Evolutionary conservation across 2,888 invertebrate genomes (phyloP), one percentile per base, ranked within the genome.

Genomic region (Morinoia aosen): DNA sequence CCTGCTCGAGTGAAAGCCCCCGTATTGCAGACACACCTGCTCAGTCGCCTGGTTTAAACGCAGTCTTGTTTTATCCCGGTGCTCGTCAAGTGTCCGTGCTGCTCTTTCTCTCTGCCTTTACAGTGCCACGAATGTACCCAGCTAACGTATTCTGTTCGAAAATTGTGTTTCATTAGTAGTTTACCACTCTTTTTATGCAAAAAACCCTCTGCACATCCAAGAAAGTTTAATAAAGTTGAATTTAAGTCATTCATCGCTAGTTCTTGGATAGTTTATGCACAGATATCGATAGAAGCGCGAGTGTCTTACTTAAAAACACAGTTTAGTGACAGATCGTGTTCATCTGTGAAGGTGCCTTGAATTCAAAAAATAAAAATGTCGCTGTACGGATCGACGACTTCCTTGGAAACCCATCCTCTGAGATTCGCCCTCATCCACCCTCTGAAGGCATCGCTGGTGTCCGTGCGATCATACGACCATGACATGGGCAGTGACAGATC

Each of bases 371-470:
- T 0, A 90, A 93, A 7, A 5, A 93, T 93, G 93, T 93, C 93
- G 57, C 10, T 64, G 61, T 95, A 58, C 40, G 64, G 58, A 33
- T 95, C 95, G 40, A 95, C 58, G 16, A 61, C 40, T 39, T 95
- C 95, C n/a, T 58, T 95, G 48, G 95, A 95, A 58, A n/a, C 64
- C n/a, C 58, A 93, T 57, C 40, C 93, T 16, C 48, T 96, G 61
- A n/a, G 61, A 19, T 91, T 64, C 16, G 96, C 64, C 48, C 64
- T 96, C 4, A 95, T 58, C 58, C 91, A 90, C 33, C 96, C 96
- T n/a, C 58, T 96, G 48, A 88, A 88, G 39, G 61, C 95, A 16
- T 95, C 95, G 5, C 91, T 95, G n/a, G 95, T 95, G 61, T 88
- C 90, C 25, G 33, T 95, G 11, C 94, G 95, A 48, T 76, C 64